phyloP scores from a whole-genome alignment of 1,140 invertebrate genomes.

The Penaeus japonicus region DNA sequence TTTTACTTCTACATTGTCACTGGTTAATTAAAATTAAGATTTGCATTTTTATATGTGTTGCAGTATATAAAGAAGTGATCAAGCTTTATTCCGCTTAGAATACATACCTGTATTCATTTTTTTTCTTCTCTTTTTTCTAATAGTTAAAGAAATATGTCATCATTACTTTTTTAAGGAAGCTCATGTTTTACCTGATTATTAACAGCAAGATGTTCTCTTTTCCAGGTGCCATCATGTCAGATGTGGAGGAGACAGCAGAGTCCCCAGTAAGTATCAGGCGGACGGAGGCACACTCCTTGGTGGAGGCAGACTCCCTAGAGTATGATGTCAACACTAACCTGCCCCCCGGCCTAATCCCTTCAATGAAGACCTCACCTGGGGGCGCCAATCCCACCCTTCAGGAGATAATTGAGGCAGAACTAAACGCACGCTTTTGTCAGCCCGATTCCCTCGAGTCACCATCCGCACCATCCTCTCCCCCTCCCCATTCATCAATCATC shows the following conservation, averaged over 20 bases:
- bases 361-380: slow-evolving; percentile 36
- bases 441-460: slow-evolving; percentile 46
- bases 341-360: background rate
- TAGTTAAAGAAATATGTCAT: too few species aligned
- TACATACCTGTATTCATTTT: too few species aligned
- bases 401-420: slow-evolving; percentile 48
- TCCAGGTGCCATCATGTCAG: slow-evolving; percentile 43
- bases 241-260: slow-evolving; percentile 23
- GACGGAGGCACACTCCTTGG: background rate
- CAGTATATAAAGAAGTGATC: too few species aligned
- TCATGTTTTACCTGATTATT: too few species aligned
- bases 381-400: slow-evolving; percentile 48
- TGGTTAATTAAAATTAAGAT: too few species aligned
- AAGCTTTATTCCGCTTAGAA: too few species aligned
- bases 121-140: too few species aligned
- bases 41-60: too few species aligned
- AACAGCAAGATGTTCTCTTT: background rate
- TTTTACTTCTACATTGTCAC: too few species aligned
- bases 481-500: slow-evolving; percentile 21
- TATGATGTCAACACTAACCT: slow-evolving; percentile 55
- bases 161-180: too few species aligned
- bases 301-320: slow-evolving; percentile 48
- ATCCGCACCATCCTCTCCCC: slow-evolving; percentile 14
- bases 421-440: slow-evolving; percentile 35
- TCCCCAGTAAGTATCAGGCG: slow-evolving; percentile 34